phyloP scores from a whole-genome alignment of 2,113 vertebrate species.

The Oostethus manadensis region DNA sequence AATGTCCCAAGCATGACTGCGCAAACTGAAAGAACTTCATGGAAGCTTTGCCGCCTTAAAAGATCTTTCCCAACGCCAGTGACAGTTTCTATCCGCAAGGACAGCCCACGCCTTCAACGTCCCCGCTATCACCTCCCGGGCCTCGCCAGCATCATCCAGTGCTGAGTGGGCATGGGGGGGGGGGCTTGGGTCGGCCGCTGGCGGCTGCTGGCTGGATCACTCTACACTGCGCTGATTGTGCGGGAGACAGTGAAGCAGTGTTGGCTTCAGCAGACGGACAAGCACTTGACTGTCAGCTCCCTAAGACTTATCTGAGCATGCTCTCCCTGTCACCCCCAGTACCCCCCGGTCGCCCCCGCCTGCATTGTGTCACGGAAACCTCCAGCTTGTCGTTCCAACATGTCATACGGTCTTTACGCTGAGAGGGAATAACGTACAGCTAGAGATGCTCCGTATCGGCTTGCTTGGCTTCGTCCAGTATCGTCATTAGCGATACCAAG shows the following conservation, averaged over 20 bases:
- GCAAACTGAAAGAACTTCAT: constrained; percentile 39
- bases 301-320: constrained; percentile 36
- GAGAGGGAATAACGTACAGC: no score
- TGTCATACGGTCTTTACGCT: not conserved
- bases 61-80: constrained; percentile 47
- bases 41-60: constrained; percentile 12
- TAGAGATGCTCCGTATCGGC: no score
- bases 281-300: constrained; percentile 61
- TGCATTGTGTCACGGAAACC: constrained; percentile 9
- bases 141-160: constrained; percentile 26
- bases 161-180: constrained; percentile 28
- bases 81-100: constrained; percentile 58
- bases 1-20: constrained; percentile 30
- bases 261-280: constrained; percentile 70
- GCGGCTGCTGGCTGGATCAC: constrained; percentile 36
- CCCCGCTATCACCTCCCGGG: constrained; percentile 28
- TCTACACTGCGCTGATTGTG: constrained; percentile 46
- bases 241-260: constrained; percentile 61
- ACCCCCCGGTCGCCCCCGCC: not conserved
- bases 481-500: no score
- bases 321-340: constrained; percentile 33
- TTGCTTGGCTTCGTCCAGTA: no score
- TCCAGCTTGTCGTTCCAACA: constrained; percentile 13
- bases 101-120: constrained; percentile 40
- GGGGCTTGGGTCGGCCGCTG: not conserved